A percentile compares a stretch with the other conserved stretches of the same genome.
Evolutionary conservation across 2,888 invertebrate species (phyloP).

Genomic region (Drosophila anomalata): DNA sequence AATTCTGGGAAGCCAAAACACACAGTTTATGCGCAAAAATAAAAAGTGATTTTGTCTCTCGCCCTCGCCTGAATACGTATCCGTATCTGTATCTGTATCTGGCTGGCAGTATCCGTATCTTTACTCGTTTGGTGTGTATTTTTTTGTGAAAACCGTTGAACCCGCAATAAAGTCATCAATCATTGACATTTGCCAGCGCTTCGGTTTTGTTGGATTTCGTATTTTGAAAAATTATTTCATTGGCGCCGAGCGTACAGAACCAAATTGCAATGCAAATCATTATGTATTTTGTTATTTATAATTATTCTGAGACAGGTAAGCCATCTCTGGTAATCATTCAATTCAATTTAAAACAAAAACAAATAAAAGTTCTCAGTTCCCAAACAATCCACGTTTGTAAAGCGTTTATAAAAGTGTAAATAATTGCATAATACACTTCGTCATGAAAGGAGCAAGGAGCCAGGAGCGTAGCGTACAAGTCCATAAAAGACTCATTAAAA

Average conservation of each 20-base stretch:
- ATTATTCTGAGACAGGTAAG: not conserved
- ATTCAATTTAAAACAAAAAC: not conserved
- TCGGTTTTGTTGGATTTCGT: conserved; percentile 28
- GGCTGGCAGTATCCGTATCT: conserved; percentile 30
- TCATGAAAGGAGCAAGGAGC: conserved; percentile 14
- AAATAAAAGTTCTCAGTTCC: not conserved
- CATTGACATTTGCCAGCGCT: conserved; percentile 74
- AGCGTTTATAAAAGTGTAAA: conserved; percentile 24
- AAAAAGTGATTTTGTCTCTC: conserved; percentile 70
- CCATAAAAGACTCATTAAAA: conserved; percentile 77
- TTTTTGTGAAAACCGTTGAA: conserved; percentile 76
- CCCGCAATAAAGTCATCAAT: conserved; percentile 81
- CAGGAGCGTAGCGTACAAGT: conserved; percentile 45
- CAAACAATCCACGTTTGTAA: conserved; percentile 5
- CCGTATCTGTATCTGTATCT: conserved; percentile 29
- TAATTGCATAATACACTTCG: conserved; percentile 41
- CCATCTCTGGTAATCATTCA: not conserved
- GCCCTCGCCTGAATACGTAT: conserved; percentile 23
- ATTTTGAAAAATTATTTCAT: conserved; percentile 68
- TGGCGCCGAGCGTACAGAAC: conserved; percentile 59
- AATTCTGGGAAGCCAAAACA: conserved; percentile 67
- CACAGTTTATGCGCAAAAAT: conserved; percentile 72
- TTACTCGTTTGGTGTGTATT: conserved; percentile 54
- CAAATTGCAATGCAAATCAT: conserved; percentile 24
- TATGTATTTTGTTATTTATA: not conserved